phyloP scores from a whole-genome alignment of 2,888 invertebrate genomes.

The Theretra japonica region DNA sequence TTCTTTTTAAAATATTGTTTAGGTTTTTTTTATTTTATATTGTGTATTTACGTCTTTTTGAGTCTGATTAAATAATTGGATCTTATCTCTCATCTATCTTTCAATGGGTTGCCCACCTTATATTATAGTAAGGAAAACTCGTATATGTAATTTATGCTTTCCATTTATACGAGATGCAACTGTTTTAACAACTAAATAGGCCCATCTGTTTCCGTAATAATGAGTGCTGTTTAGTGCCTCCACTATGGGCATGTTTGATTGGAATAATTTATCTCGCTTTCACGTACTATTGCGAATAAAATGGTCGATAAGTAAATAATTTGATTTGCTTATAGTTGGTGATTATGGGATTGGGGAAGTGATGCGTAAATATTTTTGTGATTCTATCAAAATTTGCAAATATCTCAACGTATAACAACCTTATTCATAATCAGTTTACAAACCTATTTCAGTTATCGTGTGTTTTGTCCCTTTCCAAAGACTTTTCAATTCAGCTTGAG shows the following conservation, averaged over 20 bases:
- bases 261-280: not conserved
- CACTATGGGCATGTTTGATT: constrained; percentile 22
- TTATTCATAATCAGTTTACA: no score
- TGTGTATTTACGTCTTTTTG: not conserved
- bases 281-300: not conserved
- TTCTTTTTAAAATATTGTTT: no score
- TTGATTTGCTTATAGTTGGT: not conserved
- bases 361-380: not conserved
- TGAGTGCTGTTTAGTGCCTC: constrained; percentile 23
- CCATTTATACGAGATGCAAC: constrained; percentile 43
- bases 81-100: not conserved
- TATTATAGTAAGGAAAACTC: constrained; percentile 35
- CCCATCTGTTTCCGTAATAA: constrained; percentile 36
- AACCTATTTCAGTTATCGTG: no score
- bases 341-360: not conserved
- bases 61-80: not conserved
- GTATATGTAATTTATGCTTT: constrained; percentile 46
- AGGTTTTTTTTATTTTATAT: no score
- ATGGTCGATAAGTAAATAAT: not conserved
- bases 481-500: no score
- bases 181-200: constrained; percentile 39
- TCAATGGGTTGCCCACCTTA: constrained; percentile 6
- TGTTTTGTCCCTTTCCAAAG: no score
- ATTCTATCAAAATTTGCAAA: no score
- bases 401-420: no score